These are phyloP conservation scores for Agrenia bidenticulata DNA, from an alignment of 2,888 invertebrate species.

Conservation along the genomic window DNA sequence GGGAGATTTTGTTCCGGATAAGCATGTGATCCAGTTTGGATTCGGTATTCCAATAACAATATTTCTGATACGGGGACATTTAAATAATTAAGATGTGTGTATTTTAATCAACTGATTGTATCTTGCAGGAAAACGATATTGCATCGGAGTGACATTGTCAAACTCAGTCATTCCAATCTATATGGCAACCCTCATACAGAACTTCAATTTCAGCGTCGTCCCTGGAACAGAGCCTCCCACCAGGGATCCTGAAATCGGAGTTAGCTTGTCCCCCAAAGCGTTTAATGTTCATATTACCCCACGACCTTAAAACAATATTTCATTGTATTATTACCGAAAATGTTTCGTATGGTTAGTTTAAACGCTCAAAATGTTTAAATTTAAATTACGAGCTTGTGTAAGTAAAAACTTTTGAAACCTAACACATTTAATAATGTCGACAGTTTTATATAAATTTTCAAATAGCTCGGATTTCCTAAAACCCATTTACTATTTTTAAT, in stretches of 20 bases:
- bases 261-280: slow-evolving; percentile 32
- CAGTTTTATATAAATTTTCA: too few relatives aligned
- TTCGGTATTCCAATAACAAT: slow-evolving; percentile 24
- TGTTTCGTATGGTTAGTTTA: too few relatives aligned
- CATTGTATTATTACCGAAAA: too few relatives aligned
- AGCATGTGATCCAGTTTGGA: slow-evolving; percentile 37
- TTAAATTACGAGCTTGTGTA: too few relatives aligned
- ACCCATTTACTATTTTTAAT: too few relatives aligned
- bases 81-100: too few relatives aligned
- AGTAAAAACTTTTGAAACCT: too few relatives aligned
- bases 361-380: too few relatives aligned
- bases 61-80: too few relatives aligned
- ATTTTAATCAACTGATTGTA: neutral
- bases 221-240: slow-evolving; percentile 28
- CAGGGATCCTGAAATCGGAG: slow-evolving; percentile 34
- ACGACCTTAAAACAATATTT: neutral
- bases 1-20: slow-evolving; percentile 36
- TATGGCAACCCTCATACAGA: slow-evolving; percentile 23
- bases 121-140: slow-evolving; percentile 31
- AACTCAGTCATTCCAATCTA: slow-evolving; percentile 31
- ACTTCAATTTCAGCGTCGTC: slow-evolving; percentile 28
- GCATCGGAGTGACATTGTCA: slow-evolving; percentile 33
- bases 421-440: too few relatives aligned
- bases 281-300: slow-evolving; percentile 24
- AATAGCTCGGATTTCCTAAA: too few relatives aligned